Conservation (phyloP, 2,113 vertebrate species). For the Stomatorhinus ivindoensis region DNA sequence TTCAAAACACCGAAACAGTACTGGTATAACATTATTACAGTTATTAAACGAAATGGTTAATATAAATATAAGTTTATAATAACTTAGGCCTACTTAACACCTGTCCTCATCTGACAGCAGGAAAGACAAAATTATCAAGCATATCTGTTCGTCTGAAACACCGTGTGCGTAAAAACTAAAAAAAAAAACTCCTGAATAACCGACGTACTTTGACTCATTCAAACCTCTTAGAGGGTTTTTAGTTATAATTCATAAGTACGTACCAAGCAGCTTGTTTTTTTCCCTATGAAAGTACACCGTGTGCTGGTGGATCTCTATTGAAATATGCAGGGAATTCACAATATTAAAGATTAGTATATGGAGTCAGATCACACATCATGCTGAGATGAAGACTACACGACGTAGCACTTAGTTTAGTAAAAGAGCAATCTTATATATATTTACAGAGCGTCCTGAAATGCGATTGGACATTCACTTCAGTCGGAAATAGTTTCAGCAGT, state of each 20-base stretch:
- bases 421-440: conserved; percentile 49
- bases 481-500: conserved; percentile 46
- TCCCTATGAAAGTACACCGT: background rate
- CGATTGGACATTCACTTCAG: conserved; percentile 67
- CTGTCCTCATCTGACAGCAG: background rate
- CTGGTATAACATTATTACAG: background rate
- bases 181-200: background rate
- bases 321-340: background rate
- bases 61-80: background rate
- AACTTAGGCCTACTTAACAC: background rate
- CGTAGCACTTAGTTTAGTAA: background rate
- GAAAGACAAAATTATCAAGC: background rate
- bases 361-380: background rate
- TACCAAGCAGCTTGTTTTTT: background rate
- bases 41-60: background rate
- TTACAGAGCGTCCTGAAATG: conserved; percentile 42
- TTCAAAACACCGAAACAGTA: background rate
- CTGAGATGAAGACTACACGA: background rate
- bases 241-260: background rate
- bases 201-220: background rate
- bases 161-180: background rate
- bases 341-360: background rate
- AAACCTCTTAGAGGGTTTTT: background rate
- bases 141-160: background rate
- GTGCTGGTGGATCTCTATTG: background rate